phyloP scores from a whole-genome alignment of 2,113 vertebrate genomes.

The Onychorhynchus coronatus region DNA sequence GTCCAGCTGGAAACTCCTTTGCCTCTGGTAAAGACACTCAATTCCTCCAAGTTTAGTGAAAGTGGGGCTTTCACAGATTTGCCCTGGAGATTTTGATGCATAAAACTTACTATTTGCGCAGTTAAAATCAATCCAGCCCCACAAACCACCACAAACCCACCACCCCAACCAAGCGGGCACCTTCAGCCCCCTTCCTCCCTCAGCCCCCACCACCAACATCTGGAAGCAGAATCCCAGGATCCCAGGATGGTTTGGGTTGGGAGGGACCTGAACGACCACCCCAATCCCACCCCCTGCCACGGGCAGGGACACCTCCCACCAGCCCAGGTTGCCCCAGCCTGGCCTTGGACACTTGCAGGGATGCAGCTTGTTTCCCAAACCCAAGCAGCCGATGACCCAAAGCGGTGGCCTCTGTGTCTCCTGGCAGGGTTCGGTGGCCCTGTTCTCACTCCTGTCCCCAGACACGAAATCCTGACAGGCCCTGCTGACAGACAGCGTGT shows the following conservation, averaged over 20 bases:
- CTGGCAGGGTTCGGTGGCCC: neutral
- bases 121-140: neutral
- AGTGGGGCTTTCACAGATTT: neutral
- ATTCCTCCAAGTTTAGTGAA: neutral
- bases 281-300: neutral
- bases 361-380: neutral
- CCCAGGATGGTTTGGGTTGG: neutral
- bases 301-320: neutral
- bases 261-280: neutral
- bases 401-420: rapidly evolving
- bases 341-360: neutral
- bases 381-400: neutral
- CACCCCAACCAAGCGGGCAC: neutral
- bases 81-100: neutral
- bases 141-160: neutral
- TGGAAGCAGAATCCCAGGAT: neutral
- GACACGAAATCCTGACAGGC: neutral
- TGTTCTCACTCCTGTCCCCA: neutral
- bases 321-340: neutral
- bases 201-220: neutral
- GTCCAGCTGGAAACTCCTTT: neutral
- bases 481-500: neutral
- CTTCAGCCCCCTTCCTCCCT: neutral
- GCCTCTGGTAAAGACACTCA: neutral
- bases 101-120: neutral